Conservation (phyloP, 2,797 vertebrate species). For the Oryzias dopingdopingensis region DNA sequence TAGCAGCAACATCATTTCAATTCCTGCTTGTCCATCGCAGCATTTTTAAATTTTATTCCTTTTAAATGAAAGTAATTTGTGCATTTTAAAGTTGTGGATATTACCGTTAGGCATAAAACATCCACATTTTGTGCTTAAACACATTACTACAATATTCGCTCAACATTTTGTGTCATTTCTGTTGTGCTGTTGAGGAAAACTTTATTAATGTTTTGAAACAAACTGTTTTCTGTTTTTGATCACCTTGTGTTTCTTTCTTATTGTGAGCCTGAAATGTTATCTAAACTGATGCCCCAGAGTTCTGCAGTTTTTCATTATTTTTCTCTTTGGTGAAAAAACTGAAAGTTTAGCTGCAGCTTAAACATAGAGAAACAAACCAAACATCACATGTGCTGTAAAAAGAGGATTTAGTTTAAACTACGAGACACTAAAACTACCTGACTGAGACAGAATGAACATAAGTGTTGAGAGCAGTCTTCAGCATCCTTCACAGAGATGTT, state of each 20-base stretch:
- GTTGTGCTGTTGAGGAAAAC: constrained; percentile 39
- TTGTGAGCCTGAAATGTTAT: constrained; percentile 4
- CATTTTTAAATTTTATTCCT: constrained; percentile 14
- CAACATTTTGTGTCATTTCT: not conserved
- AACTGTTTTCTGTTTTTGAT: constrained; percentile 6
- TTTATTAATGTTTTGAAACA: not conserved
- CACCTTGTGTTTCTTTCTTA: not conserved
- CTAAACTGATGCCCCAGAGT: not conserved
- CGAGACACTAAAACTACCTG: too few species aligned
- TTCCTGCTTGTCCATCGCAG: constrained; percentile 14
- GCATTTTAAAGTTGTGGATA: constrained; percentile 32
- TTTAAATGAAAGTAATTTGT: constrained; percentile 21
- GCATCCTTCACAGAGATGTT: not conserved
- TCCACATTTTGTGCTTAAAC: too few species aligned
- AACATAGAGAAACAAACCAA: not conserved
- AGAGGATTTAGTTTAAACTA: too few species aligned
- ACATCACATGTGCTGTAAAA: too few species aligned
- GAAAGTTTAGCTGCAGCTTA: constrained; percentile 12
- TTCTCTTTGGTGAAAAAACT: constrained; percentile 50
- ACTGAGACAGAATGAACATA: constrained; percentile 10
- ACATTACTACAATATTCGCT: not conserved
- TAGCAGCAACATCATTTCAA: too few species aligned
- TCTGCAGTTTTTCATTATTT: constrained; percentile 28
- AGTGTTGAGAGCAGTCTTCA: constrained; percentile 31
- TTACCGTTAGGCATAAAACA: too few species aligned